A percentile compares a stretch with the other conserved stretches of the same genome.
phyloP scores from a whole-genome alignment of 2,888 invertebrate genomes.

The Heliconius erato region DNA sequence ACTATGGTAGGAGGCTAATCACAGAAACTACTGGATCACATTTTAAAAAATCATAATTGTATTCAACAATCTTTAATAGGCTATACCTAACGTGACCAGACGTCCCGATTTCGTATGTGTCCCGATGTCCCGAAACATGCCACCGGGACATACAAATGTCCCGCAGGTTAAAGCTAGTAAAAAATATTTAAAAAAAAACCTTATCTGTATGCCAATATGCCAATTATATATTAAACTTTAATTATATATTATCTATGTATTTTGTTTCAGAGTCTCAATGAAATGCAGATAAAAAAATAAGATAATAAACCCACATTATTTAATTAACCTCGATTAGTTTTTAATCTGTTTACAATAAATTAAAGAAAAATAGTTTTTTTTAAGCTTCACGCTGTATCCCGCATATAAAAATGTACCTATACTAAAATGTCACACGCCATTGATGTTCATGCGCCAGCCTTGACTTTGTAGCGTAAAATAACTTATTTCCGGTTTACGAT shows the following conservation, averaged over 20 bases:
- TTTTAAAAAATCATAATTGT: background rate
- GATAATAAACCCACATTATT: background rate
- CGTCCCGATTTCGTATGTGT: too few relatives aligned
- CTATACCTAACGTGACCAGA: too few relatives aligned
- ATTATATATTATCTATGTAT: background rate
- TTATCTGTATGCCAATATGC: background rate
- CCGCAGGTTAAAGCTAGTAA: too few relatives aligned
- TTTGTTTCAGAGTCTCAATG: background rate
- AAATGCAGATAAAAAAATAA: background rate
- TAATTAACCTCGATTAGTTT: background rate
- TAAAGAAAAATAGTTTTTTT: too few relatives aligned
- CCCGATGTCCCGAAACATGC: too few relatives aligned
- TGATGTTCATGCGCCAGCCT: conserved; percentile 42
- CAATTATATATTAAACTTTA: too few relatives aligned
- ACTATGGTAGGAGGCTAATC: background rate
- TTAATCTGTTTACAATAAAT: conserved; percentile 8
- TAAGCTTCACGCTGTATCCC: too few relatives aligned
- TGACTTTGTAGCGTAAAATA: conserved; percentile 46
- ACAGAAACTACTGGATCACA: background rate
- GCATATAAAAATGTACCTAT: background rate
- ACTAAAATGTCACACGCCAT: conserved; percentile 35
- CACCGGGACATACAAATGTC: too few relatives aligned
- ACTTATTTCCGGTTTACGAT: conserved; percentile 38
- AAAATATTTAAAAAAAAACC: background rate
- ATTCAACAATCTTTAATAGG: too few relatives aligned